Evolutionary conservation across 2,113 vertebrate species (phyloP), one percentile per base, ranked within the genome.

Genomic region (Psittacara wagleri): DNA sequence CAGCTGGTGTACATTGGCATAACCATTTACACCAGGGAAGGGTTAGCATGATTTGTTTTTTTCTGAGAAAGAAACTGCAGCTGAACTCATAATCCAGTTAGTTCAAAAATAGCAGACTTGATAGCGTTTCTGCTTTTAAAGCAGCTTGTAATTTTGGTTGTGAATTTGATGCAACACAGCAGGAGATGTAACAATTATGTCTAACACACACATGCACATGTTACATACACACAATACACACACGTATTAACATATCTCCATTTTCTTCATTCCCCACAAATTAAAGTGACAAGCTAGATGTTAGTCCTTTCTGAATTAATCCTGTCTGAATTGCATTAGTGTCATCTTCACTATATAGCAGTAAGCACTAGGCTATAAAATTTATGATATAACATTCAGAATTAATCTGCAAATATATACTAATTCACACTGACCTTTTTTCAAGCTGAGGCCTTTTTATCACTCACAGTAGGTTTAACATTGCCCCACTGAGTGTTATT

Each of bases 361-460:
- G 88, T 95, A 95, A 94, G 89, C 1, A 20, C 95, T 68, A 96
- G 92, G 86, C 97, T 98, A 95, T 97, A 97, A 98, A 98, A 98
- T 98, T 98, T 97, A 98, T 80, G 97, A 96, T 97, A 97, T 96
- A 96, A 92, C 96, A 96, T 96, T 98, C 94, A 92, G 97, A 98
- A 98, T 98, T 98, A 98, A 98, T 98, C 98, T 97, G 98, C 97
- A 98, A 98, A 98, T 98, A 98, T 98, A 98, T 98, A 98, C 98
- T 97, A 98, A 98, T 98, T 98, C 98, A 95, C 64, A 31, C 91
- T 98, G 98, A 98, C 98, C 98, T 98, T 98, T 98, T 97, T 98
- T 97, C 97, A 98, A 98, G 97, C 97, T 94, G 97, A 97, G 98
- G 98, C 97, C 97, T 97, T 98, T 98, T 98, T 98, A 98, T 97